A percentile compares a stretch with the other conserved stretches of the same genome.
Conservation (phyloP, 2,113 vertebrate species). For the Pseudonaja textilis region DNA sequence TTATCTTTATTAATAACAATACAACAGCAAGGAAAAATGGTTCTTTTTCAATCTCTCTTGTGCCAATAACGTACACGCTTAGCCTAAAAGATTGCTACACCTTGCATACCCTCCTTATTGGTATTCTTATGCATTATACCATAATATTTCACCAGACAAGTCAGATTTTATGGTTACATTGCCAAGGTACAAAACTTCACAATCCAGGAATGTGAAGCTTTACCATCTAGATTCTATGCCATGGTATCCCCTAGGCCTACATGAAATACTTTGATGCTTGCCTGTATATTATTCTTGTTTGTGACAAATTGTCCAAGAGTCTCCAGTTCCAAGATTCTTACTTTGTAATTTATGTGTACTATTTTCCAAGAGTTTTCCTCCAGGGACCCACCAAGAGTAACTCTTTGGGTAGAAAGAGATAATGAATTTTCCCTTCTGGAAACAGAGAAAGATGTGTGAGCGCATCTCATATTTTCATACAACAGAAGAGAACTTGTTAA, state of each 20-base stretch:
- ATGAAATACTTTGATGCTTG: conserved; percentile 5
- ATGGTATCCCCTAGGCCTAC: neutral
- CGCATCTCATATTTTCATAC: neutral
- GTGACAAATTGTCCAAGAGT: neutral
- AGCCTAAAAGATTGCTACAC: conserved; percentile 7
- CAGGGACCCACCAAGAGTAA: neutral
- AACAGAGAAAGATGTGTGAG: neutral
- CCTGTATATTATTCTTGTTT: neutral
- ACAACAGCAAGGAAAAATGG: conserved; percentile 2
- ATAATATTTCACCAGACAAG: conserved; percentile 13
- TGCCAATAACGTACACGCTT: conserved; percentile 11
- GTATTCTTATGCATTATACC: conserved; percentile 8
- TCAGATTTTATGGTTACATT: neutral
- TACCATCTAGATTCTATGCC: conserved; percentile 5
- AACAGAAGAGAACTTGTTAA: neutral
- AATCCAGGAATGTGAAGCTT: neutral
- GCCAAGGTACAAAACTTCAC: conserved; percentile 7
- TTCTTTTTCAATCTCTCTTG: conserved; percentile 2
- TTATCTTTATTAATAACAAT: conserved; percentile 20
- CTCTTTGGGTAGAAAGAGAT: neutral
- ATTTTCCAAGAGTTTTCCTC: neutral
- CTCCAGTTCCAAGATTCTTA: neutral
- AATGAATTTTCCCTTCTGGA: neutral
- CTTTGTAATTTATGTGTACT: neutral
- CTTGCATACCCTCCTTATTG: conserved; percentile 12